phyloP scores from a whole-genome alignment of 2,797 vertebrate species.

The Gobio occitaniae region DNA sequence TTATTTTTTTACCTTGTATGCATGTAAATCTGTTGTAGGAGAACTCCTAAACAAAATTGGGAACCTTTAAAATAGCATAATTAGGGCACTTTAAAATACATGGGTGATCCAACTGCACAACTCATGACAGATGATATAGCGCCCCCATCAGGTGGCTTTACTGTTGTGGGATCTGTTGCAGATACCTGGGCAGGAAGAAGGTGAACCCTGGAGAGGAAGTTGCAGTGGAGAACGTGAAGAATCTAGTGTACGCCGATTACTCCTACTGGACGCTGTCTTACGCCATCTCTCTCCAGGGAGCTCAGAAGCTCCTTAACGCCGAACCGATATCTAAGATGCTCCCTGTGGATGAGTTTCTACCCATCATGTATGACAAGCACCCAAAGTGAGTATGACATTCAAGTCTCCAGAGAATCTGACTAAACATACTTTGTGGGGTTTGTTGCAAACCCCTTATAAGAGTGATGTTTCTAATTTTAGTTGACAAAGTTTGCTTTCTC shows the following conservation, averaged over 20 bases:
- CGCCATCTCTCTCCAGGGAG: constrained; percentile 86
- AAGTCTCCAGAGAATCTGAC: neutral
- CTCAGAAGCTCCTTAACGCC: constrained; percentile 89
- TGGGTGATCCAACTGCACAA: neutral
- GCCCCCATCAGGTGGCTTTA: neutral
- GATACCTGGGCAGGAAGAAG: constrained; percentile 96
- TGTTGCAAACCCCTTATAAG: neutral
- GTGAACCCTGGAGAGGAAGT: constrained; percentile 86
- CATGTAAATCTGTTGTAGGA: neutral
- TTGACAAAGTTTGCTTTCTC: neutral
- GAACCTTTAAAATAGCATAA: neutral
- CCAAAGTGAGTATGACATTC: constrained; percentile 84
- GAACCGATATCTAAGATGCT: constrained; percentile 93
- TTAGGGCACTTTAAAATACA: neutral
- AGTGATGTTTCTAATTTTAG: neutral
- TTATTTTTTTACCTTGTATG: neutral
- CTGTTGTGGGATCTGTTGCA: constrained; percentile 61
- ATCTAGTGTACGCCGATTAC: constrained; percentile 88
- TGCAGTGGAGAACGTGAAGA: constrained; percentile 80
- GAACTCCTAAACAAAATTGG: neutral
- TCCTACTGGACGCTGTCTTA: constrained; percentile 98
- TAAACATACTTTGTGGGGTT: neutral
- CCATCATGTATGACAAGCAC: constrained; percentile 97
- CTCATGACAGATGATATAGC: constrained; percentile 14
- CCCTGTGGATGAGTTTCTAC: constrained; percentile 95